Conservation (phyloP, 2,888 invertebrate species). For the Drosophila anomelani region DNA sequence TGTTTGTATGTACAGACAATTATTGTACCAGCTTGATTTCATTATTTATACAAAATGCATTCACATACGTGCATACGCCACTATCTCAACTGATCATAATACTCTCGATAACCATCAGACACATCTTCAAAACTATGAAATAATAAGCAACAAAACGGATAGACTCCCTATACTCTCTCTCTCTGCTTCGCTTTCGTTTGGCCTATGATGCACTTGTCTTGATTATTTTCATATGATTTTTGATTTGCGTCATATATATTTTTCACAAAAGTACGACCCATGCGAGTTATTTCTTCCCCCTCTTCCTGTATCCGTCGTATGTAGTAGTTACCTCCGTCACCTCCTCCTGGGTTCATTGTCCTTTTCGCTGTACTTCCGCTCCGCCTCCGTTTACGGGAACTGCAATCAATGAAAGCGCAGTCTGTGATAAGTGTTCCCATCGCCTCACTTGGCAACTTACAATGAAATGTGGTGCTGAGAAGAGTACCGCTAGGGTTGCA, state of each 20-base stretch:
- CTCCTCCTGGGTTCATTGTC: slow-evolving; percentile 9
- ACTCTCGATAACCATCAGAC: slow-evolving; percentile 40
- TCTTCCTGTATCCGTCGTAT: slow-evolving; percentile 6
- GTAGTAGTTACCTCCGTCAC: slow-evolving; percentile 8
- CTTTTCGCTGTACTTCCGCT: slow-evolving; percentile 15
- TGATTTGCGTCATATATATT: slow-evolving; percentile 12
- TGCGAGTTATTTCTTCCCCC: slow-evolving; percentile 11
- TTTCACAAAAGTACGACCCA: slow-evolving; percentile 63
- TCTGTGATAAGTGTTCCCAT: too few species aligned
- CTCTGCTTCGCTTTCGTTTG: not conserved
- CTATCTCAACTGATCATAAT: slow-evolving; percentile 31
- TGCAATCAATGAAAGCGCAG: slow-evolving; percentile 33
- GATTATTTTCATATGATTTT: slow-evolving; percentile 9
- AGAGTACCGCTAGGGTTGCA: slow-evolving; percentile 97
- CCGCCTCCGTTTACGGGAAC: slow-evolving; percentile 79
- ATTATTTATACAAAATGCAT: slow-evolving; percentile 33
- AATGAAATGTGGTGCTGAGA: slow-evolving; percentile 98
- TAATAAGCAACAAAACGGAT: slow-evolving; percentile 35
- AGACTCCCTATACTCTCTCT: slow-evolving; percentile 9
- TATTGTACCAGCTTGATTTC: slow-evolving; percentile 28
- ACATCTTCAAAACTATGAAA: slow-evolving; percentile 26
- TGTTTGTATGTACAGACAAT: slow-evolving; percentile 31
- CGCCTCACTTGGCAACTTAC: slow-evolving; percentile 85
- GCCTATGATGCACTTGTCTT: slow-evolving; percentile 5
- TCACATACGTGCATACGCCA: slow-evolving; percentile 40